Percentiles rank a stretch among this genome's conserved stretches.
These are phyloP conservation scores for Dryocosmus kuriphilus DNA, from an alignment of 2,888 invertebrate species.

Conservation along the genomic window DNA sequence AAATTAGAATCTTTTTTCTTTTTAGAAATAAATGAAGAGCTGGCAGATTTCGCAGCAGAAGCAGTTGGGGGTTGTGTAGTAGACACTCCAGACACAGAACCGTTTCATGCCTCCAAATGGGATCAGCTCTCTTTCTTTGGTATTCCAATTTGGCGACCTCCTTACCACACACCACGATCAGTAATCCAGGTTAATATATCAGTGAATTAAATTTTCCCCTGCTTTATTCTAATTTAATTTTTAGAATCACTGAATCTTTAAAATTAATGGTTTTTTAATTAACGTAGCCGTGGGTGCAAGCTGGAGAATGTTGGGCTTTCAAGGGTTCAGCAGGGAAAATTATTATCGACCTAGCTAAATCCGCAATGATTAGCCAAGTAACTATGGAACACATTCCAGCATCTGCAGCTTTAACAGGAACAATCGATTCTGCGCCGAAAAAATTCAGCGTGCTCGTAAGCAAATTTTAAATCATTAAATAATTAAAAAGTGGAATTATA, in stretches of 20 bases:
- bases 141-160: slow-evolving; percentile 65
- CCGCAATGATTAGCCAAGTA: slow-evolving; percentile 78
- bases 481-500: not conserved
- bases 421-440: slow-evolving; percentile 80
- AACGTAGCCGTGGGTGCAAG: slow-evolving; percentile 67
- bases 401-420: slow-evolving; percentile 78
- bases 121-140: slow-evolving; percentile 63
- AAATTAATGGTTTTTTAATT: not conserved
- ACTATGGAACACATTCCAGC: slow-evolving; percentile 81
- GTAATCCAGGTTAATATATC: slow-evolving; percentile 64
- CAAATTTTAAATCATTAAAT: not conserved
- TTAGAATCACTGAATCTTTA: not conserved
- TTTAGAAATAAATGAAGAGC: slow-evolving; percentile 49
- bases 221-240: not conserved
- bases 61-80: slow-evolving; percentile 67
- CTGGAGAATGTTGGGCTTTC: slow-evolving; percentile 84
- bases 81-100: slow-evolving; percentile 70
- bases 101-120: slow-evolving; percentile 58
- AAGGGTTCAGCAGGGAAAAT: slow-evolving; percentile 78
- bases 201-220: slow-evolving; percentile 3
- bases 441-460: slow-evolving; percentile 75
- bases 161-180: slow-evolving; percentile 68
- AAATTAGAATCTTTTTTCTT: not conserved
- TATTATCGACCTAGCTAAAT: slow-evolving; percentile 68
- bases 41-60: slow-evolving; percentile 71